phyloP scores from a whole-genome alignment of 2,888 invertebrate genomes.

The Crocallis elinguaria region DNA sequence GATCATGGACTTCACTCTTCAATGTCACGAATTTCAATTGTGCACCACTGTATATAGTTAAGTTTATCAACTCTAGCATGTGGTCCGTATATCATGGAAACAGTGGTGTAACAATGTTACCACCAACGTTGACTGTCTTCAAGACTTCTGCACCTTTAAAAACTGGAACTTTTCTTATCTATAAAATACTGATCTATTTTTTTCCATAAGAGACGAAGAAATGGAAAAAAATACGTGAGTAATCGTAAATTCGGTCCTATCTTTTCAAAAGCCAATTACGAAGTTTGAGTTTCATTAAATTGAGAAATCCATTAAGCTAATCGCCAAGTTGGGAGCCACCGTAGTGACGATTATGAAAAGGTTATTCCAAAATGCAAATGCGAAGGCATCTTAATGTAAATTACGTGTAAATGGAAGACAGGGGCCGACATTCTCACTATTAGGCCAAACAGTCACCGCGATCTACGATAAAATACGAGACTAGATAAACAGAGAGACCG shows the following conservation, averaged over 20 bases:
- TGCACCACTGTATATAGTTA: too few species aligned
- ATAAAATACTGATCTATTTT: constrained; percentile 27
- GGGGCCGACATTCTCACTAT: constrained; percentile 62
- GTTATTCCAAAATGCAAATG: constrained; percentile 78
- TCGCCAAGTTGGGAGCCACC: constrained; percentile 73
- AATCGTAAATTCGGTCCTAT: constrained; percentile 68
- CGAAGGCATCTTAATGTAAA: constrained; percentile 74
- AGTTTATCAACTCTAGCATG: too few species aligned
- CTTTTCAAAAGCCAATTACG: constrained; percentile 75
- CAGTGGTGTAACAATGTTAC: too few species aligned
- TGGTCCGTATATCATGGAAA: too few species aligned
- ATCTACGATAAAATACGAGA: not conserved
- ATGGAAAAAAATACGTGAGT: constrained; percentile 43
- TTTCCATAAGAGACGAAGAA: constrained; percentile 31
- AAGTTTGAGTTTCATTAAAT: constrained; percentile 76
- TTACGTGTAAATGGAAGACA: constrained; percentile 74
- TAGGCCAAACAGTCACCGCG: constrained; percentile 10
- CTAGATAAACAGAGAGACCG: not conserved
- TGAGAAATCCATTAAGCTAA: constrained; percentile 81
- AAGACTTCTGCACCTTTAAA: constrained; percentile 27
- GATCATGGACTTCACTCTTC: too few species aligned
- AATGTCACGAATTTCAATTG: too few species aligned
- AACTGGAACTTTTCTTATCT: constrained; percentile 29
- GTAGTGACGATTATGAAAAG: constrained; percentile 78
- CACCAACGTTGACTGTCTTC: constrained; percentile 3